These are phyloP conservation scores for Python bivittatus DNA, from an alignment of 2,113 vertebrate species.

Conservation along the genomic window DNA sequence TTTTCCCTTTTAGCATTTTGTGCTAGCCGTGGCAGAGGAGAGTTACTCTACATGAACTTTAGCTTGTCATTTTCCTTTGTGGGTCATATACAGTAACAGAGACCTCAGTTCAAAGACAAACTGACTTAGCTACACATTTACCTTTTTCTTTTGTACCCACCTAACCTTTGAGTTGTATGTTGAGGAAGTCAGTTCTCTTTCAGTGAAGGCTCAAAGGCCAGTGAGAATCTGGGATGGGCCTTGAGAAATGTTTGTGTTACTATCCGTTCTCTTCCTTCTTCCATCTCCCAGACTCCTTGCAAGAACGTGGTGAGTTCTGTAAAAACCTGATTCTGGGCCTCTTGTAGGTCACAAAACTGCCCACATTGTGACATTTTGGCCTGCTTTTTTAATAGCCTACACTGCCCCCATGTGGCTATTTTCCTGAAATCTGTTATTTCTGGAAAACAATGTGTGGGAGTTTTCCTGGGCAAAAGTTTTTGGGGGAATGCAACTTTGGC, in stretches of 20 bases:
- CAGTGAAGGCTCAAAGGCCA: background rate
- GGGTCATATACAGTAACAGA: background rate
- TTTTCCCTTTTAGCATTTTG: background rate
- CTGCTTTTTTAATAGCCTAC: background rate
- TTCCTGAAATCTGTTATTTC: background rate
- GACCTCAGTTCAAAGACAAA: background rate
- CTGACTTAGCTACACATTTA: background rate
- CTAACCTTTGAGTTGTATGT: background rate
- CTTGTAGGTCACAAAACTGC: background rate
- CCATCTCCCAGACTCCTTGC: background rate
- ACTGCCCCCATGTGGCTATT: conserved; percentile 24
- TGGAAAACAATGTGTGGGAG: background rate
- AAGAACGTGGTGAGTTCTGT: background rate
- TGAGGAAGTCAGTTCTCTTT: background rate
- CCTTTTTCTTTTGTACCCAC: background rate
- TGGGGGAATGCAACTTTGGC: background rate
- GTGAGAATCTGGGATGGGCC: background rate
- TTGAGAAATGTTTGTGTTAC: background rate
- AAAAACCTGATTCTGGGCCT: background rate
- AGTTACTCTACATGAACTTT: background rate
- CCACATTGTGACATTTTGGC: background rate
- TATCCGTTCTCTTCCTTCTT: background rate
- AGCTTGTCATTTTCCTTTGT: background rate
- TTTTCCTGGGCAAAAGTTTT: background rate
- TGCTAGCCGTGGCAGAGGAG: background rate